Evolutionary conservation across 2,888 invertebrate species (phyloP), one percentile per base, ranked within the genome.

Genomic region (Eugnorisma glareosa): DNA sequence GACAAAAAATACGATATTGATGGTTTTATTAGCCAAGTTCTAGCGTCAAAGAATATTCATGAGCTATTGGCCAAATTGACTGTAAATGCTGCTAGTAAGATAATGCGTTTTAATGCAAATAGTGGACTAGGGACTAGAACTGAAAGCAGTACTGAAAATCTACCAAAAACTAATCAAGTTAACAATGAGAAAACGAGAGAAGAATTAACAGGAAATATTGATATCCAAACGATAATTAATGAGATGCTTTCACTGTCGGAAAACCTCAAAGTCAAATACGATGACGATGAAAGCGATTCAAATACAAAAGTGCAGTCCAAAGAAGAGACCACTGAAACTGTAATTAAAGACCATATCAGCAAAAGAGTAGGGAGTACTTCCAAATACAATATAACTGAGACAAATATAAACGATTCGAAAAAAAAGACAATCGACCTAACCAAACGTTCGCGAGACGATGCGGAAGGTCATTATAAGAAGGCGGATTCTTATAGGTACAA

Each of bases 61-160:
- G 80, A 81, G 40, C 69, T 87, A 0, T 77, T 81, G 1, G 86
- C 86, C 1, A 76, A 67, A 63, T 35, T 87, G 0, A 86, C 85
- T 6, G 85, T 84, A 2, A 88, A 83, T 35, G 83, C 85, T 1
- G 85, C 63, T 1, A 61, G 43, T 1, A 84, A 45, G 63, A 74
- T 88, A 3, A 68, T 51, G 51, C 28, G 11, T 15, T 43, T 24
- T 0, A 61, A 63, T 24, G 8, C 18, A 8, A 6, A 1, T 18
- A 67, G 43, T 15, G 37, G 15, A 18, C 0, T 10, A 15, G 15
- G n/a, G 0, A 70, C 24, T 59, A 54, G 10, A 15, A 35, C 8
- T 28, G 43, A 43, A 21, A 61, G 1, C 15, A 35, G 0, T 37
- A 8, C n/a, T 40, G 8, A 15, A 11, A 57, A 37, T 8, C n/a